Base-by-base conservation (phyloP, 2,797 vertebrate genomes). In the Apogon talboti region DNA sequence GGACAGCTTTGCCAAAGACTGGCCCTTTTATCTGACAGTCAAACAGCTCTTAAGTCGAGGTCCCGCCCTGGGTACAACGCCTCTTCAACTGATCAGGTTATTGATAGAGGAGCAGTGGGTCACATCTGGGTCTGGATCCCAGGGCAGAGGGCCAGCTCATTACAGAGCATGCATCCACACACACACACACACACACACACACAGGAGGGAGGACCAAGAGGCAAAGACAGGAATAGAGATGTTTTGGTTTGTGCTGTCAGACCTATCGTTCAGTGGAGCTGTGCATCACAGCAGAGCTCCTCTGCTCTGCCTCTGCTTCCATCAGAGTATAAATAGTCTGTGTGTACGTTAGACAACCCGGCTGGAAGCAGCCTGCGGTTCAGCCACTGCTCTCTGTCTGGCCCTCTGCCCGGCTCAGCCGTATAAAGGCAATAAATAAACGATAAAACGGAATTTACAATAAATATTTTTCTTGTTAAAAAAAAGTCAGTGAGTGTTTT, bases 91-190 rank as follows among this genome's bases (percentile, higher is more conserved):
- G 87, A 77, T 81, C 79, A 61, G 78, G 61, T 80, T 83, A 85
- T 83, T 84, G 71, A 80, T 64, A 47, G 75, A 81, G n/a, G 59
- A 68, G 61, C 3, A 3, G 38, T 50, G n/a, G 58, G 84, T 79
- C 89, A 75, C 90, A 87, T 75, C 89, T 87, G 90, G 77, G 84
- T 65, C 74, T 61, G 33, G 64, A 74, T 71, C 76, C 46, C 47
- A 55, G 59, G 70, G 67, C 69, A 71, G 37, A 61, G 47, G 75
- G 74, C 58, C 58, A 77, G 13, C 64, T 82, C 68, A 88, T 89
- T 84, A 72, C 51, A 73, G 4, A 53, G 65, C 24, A 61, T 66
- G 59, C 66, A 53, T 24, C 66, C 35, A 58, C 46, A 64, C 48
- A 66, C 18, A 49, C 46, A 58, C 51, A 41, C 64, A 50, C 38